Evolutionary conservation across 2,888 invertebrate species (phyloP).

Genomic region (Actias luna): DNA sequence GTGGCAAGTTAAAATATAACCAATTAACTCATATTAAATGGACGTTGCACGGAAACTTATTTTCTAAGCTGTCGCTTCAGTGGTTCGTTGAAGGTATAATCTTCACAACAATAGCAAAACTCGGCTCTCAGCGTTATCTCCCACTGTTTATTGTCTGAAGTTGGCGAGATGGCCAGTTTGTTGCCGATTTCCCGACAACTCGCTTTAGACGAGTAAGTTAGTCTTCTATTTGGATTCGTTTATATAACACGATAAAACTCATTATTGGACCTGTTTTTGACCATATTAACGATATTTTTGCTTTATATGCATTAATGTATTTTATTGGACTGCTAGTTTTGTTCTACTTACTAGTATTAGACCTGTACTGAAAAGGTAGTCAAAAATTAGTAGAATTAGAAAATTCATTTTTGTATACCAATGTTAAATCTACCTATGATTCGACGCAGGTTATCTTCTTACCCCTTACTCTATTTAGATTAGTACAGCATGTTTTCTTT

Average conservation of each 20-base stretch:
- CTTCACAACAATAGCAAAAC: conserved; percentile 41
- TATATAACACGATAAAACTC: conserved; percentile 39
- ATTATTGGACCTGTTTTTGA: not conserved
- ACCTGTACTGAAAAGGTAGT: no score
- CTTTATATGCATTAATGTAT: no score
- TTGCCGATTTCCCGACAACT: conserved; percentile 65
- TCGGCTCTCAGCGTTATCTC: conserved; percentile 61
- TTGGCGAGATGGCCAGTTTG: conserved; percentile 70
- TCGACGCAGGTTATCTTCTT: no score
- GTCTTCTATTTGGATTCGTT: conserved; percentile 47
- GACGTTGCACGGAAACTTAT: conserved; percentile 40
- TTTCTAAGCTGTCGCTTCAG: conserved; percentile 47
- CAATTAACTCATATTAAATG: conserved; percentile 21
- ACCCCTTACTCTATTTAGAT: no score
- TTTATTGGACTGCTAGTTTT: no score
- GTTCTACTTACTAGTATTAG: no score
- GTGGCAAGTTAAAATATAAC: not conserved
- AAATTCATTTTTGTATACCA: no score
- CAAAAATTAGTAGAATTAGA: no score
- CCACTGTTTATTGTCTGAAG: conserved; percentile 75
- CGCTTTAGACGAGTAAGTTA: conserved; percentile 69
- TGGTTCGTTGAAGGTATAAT: conserved; percentile 25
- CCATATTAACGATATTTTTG: no score
- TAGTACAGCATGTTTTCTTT: no score
- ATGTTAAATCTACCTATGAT: no score